phyloP scores from a whole-genome alignment of 2,797 vertebrate species.

The Ataeniobius toweri region DNA sequence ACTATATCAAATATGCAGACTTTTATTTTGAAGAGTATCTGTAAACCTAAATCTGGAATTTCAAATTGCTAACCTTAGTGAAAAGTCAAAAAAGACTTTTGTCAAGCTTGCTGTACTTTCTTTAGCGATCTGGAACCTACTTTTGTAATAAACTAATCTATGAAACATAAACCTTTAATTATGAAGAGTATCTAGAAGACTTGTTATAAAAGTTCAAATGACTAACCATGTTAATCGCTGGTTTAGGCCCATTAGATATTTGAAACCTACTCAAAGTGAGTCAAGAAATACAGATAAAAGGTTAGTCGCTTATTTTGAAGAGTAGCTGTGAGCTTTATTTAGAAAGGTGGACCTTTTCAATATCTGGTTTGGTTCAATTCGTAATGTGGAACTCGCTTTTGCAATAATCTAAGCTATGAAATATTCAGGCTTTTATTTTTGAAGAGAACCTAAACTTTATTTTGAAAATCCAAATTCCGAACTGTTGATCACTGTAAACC shows the following conservation, averaged over 20 bases:
- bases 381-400: neutral
- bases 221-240: neutral
- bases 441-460: neutral
- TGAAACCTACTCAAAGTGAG: neutral
- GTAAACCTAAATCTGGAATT: neutral
- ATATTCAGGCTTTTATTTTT: neutral
- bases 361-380: neutral
- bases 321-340: neutral
- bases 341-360: neutral
- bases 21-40: neutral
- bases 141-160: neutral
- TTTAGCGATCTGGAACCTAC: neutral
- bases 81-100: neutral
- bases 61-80: neutral
- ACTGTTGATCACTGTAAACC: too few relatives aligned
- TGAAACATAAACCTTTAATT: neutral
- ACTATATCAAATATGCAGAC: neutral
- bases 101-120: neutral
- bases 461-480: neutral
- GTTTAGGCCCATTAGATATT: neutral
- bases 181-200: neutral
- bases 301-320: neutral
- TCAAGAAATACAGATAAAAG: neutral
- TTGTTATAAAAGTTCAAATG: neutral
- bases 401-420: neutral